phyloP scores from a whole-genome alignment of 2,888 invertebrate species.

The Phytoseiulus persimilis region DNA sequence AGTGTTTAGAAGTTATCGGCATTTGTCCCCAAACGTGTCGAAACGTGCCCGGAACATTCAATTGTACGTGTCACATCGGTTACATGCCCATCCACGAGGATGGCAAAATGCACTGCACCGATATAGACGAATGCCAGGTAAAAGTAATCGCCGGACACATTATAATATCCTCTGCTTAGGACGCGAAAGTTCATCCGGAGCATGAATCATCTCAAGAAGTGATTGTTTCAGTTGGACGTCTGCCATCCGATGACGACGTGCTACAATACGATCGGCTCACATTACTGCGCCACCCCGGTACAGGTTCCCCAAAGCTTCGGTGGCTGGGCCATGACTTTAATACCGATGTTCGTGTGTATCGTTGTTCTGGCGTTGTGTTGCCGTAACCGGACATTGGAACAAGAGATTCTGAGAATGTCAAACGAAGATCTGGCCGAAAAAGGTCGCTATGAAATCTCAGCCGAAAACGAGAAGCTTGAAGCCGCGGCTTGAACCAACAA shows the following conservation, averaged over 20 bases:
- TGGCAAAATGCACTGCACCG: conserved; percentile 24
- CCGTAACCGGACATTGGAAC: not conserved
- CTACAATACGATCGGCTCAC: conserved; percentile 33
- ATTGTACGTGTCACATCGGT: conserved; percentile 20
- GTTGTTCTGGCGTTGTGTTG: not conserved
- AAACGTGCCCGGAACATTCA: conserved; percentile 25
- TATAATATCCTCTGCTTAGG: too few species aligned
- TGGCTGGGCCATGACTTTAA: conserved; percentile 15
- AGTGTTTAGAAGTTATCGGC: conserved; percentile 17
- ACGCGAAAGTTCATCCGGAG: not conserved
- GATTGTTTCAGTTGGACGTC: not conserved
- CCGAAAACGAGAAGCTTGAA: not conserved
- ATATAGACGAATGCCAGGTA: conserved; percentile 28
- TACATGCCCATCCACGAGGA: conserved; percentile 14
- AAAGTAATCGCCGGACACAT: not conserved
- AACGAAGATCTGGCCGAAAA: conserved; percentile 11
- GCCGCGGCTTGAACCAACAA: not conserved
- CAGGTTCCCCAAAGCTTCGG: not conserved
- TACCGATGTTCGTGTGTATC: not conserved
- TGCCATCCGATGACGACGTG: conserved; percentile 22
- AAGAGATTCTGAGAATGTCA: conserved; percentile 5
- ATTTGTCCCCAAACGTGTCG: conserved; percentile 16
- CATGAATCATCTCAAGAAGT: not conserved
- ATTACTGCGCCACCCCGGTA: not conserved
- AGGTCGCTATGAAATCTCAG: not conserved